These are phyloP conservation scores for Tenrec ecaudatus DNA, from an alignment of 2,113 vertebrate genomes.

Conservation along the genomic window DNA sequence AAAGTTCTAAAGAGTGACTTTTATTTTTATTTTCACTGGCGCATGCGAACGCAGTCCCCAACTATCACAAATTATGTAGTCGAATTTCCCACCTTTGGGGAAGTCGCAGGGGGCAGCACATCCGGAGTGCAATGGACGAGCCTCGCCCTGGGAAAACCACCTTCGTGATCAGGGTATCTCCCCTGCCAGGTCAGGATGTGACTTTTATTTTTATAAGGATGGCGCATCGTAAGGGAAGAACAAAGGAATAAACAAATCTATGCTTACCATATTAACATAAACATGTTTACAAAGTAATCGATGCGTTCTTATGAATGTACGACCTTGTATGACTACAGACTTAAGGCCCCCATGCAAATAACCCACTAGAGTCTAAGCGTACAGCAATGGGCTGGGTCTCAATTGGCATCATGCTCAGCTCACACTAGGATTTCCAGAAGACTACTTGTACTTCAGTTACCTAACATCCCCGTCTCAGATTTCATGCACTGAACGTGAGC, in stretches of 20 bases:
- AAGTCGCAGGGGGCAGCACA: no score
- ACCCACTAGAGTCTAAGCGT: constrained; percentile 63
- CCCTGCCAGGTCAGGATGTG: no score
- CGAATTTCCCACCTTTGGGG: no score
- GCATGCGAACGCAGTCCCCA: no score
- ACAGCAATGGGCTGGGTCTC: neutral
- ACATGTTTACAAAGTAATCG: no score
- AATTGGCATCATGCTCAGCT: no score
- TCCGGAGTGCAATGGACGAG: no score
- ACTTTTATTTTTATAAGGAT: constrained; percentile 12
- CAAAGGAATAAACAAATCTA: constrained; percentile 19
- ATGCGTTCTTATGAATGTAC: no score
- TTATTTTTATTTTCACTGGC: constrained; percentile 11
- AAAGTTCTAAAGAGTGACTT: constrained; percentile 46
- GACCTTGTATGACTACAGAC: constrained; percentile 71
- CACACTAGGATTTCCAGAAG: neutral
- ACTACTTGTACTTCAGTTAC: neutral
- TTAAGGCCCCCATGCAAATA: constrained; percentile 75
- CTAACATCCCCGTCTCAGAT: neutral
- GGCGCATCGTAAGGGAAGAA: constrained; percentile 1
- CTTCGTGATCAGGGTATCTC: no score
- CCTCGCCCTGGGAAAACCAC: no score
- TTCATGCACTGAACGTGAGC: neutral
- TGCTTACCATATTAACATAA: neutral
- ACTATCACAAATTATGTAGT: no score